These are phyloP conservation scores for Vicugna pacos DNA, from an alignment of 2,113 vertebrate species.

Conservation along the genomic window DNA sequence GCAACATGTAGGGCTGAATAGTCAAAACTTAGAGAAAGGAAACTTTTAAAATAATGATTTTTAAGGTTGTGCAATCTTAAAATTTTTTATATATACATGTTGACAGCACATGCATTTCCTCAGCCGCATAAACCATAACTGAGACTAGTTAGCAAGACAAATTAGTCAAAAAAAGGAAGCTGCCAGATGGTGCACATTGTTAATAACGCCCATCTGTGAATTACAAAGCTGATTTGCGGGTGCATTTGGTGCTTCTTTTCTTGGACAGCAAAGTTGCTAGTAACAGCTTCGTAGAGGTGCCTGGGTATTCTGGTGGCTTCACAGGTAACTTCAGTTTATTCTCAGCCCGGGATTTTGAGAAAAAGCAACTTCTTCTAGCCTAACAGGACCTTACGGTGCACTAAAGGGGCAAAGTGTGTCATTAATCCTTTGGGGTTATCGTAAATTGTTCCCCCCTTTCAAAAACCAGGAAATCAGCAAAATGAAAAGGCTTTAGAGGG, in stretches of 20 bases:
- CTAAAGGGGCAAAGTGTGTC: not conserved
- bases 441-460: not conserved
- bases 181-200: conserved; percentile 74
- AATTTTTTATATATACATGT: conserved; percentile 40
- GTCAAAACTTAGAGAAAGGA: conserved; percentile 52
- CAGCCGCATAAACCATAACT: conserved; percentile 66
- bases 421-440: not conserved
- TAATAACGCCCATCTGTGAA: conserved; percentile 80
- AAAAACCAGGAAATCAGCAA: not conserved
- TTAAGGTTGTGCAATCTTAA: conserved; percentile 39
- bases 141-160: conserved; percentile 80
- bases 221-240: conserved; percentile 60
- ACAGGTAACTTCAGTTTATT: conserved; percentile 44
- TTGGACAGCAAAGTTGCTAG: conserved; percentile 34
- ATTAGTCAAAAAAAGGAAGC: conserved; percentile 68
- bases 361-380: not conserved
- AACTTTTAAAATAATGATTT: conserved; percentile 57
- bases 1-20: not conserved
- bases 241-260: conserved; percentile 62
- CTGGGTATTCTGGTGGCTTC: not conserved
- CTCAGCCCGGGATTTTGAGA: not conserved
- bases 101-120: conserved; percentile 68
- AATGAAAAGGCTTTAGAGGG: not conserved
- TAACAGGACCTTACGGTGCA: not conserved
- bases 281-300: conserved; percentile 50